Percentiles rank a stretch among this genome's conserved stretches.
phyloP scores from a whole-genome alignment of 1,140 invertebrate genomes.

The Papilio helenus region DNA sequence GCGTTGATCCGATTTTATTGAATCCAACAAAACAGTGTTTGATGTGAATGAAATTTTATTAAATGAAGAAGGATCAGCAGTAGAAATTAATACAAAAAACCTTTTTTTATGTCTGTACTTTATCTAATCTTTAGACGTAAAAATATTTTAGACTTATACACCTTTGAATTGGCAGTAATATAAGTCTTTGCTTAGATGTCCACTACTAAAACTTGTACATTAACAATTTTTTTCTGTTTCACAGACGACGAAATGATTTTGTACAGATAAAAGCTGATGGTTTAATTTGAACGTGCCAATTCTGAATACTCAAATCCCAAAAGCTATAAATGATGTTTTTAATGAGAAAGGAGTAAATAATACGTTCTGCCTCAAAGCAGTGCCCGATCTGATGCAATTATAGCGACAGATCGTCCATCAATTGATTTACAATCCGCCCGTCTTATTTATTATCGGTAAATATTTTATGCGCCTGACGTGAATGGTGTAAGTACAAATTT shows the following conservation, averaged over 20 bases:
- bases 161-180: not conserved
- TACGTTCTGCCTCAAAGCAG: constrained; percentile 7
- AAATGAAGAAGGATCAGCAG: not conserved
- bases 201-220: not conserved
- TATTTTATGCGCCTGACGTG: constrained; percentile 45
- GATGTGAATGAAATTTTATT: constrained; percentile 19
- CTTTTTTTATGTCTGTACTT: not conserved
- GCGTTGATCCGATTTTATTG: constrained; percentile 31
- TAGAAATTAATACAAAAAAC: not conserved
- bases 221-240: not conserved
- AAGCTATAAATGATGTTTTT: constrained; percentile 29
- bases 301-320: not conserved
- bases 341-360: constrained; percentile 28
- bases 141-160: not conserved
- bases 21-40: constrained; percentile 13
- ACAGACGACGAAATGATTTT: too few relatives aligned
- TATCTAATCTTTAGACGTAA: not conserved
- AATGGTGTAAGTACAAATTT: constrained; percentile 41
- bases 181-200: not conserved
- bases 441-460: constrained; percentile 64
- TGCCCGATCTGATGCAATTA: constrained; percentile 56
- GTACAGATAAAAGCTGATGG: not conserved
- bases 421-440: constrained; percentile 64
- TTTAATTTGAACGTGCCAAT: not conserved
- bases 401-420: constrained; percentile 62